Evolutionary conservation across 2,797 vertebrate genomes (phyloP).

Genomic region (Mareca penelope): DNA sequence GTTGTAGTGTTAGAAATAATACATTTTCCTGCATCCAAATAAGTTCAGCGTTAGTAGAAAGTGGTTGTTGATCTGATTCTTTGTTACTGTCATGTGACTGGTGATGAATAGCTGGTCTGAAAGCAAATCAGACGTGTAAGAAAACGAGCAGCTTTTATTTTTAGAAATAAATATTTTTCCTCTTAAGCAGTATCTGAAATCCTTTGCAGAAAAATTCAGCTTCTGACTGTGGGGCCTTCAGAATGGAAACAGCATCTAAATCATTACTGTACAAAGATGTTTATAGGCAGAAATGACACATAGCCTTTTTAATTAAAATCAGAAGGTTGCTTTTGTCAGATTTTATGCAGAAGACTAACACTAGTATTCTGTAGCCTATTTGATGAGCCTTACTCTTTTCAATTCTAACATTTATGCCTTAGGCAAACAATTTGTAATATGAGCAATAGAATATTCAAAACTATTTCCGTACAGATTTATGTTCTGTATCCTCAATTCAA

Average conservation of each 20-base stretch:
- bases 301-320: not conserved
- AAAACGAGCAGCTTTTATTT: not conserved
- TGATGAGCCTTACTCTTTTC: not conserved
- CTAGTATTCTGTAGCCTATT: not conserved
- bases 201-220: not conserved
- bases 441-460: not conserved
- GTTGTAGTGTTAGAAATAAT: not conserved
- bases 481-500: not conserved
- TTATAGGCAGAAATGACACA: not conserved
- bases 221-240: not conserved
- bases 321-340: not conserved
- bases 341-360: not conserved
- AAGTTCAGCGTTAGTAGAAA: not conserved
- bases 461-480: not conserved
- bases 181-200: not conserved
- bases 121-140: not conserved
- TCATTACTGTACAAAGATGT: not conserved
- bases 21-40: not conserved
- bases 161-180: not conserved
- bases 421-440: not conserved
- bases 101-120: not conserved
- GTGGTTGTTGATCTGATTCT: not conserved
- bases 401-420: not conserved
- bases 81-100: not conserved
- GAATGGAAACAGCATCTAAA: not conserved